Conservation (phyloP, 2,797 vertebrate species). For the Argyrosomus regius region DNA sequence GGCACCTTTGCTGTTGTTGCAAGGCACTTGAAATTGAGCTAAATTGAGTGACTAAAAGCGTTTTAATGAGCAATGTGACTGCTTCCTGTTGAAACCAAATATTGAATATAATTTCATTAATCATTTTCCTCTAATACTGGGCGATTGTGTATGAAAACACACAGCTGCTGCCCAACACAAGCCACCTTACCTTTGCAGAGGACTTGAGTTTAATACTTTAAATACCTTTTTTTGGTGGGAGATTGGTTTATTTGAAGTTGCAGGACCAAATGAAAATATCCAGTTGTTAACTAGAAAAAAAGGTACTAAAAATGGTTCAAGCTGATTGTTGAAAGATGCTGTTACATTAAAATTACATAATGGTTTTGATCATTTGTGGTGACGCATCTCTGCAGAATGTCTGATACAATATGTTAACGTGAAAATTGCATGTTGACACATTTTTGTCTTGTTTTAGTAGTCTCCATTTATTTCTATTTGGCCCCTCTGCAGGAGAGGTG, state of each 20-base stretch:
- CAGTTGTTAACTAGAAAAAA: neutral
- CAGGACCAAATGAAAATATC: neutral
- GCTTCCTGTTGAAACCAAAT: neutral
- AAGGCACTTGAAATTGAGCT: too few relatives aligned
- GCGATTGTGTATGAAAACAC: neutral
- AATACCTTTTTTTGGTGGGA: too few relatives aligned
- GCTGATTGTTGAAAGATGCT: neutral
- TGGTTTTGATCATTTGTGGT: neutral
- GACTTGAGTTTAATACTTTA: neutral
- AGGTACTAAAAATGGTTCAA: neutral
- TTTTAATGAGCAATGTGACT: neutral
- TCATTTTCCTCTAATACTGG: neutral
- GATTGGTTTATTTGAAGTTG: neutral
- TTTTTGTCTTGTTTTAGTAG: neutral
- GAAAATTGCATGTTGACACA: neutral
- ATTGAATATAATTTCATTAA: too few relatives aligned
- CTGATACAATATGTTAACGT: neutral
- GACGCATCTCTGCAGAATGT: neutral
- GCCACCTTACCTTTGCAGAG: too few relatives aligned
- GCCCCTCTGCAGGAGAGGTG: conserved; percentile 29
- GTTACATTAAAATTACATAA: neutral
- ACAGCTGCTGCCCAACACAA: neutral
- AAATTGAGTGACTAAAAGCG: neutral
- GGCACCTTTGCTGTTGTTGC: too few relatives aligned
- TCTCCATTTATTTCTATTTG: conserved; percentile 32